Percentiles rank a stretch among this genome's conserved stretches.
Evolutionary conservation across 2,113 vertebrate genomes (phyloP).

Genomic region (Semicossyphus pulcher): DNA sequence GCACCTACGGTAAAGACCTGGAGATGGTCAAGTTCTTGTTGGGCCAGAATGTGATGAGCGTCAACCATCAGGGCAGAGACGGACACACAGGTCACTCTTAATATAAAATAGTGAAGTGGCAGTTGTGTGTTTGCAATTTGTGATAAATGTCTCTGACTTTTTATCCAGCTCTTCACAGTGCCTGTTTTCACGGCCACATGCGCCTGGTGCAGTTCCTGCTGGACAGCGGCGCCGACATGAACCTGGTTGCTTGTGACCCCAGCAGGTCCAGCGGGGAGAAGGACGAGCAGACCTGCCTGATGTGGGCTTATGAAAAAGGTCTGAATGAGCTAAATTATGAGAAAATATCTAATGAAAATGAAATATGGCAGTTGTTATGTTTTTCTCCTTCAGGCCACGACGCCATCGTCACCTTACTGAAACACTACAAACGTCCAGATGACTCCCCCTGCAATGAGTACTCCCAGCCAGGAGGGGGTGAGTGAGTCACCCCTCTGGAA

Average conservation of each 20-base stretch:
- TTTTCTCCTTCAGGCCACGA: constrained; percentile 86
- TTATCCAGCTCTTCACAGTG: constrained; percentile 90
- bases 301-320: constrained; percentile 99
- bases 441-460: constrained; percentile 95
- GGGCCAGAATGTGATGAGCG: constrained; percentile 88
- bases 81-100: constrained; percentile 90
- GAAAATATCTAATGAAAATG: neutral
- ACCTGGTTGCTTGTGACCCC: constrained; percentile 94
- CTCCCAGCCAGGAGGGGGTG: constrained; percentile 96
- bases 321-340: neutral
- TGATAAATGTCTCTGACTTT: neutral
- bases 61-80: constrained; percentile 95
- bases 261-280: constrained; percentile 97
- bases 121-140: neutral
- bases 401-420: constrained; percentile 93
- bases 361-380: neutral
- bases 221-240: constrained; percentile 96
- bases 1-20: constrained; percentile 93
- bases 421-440: constrained; percentile 94
- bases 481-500: constrained; percentile 74
- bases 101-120: neutral
- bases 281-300: constrained; percentile 96
- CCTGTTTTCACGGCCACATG: constrained; percentile 95
- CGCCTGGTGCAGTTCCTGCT: constrained; percentile 93
- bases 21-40: constrained; percentile 94